Evolutionary conservation across 1,140 invertebrate species (phyloP), one percentile per base, ranked within the genome.

Genomic region (Oppia nitens): DNA sequence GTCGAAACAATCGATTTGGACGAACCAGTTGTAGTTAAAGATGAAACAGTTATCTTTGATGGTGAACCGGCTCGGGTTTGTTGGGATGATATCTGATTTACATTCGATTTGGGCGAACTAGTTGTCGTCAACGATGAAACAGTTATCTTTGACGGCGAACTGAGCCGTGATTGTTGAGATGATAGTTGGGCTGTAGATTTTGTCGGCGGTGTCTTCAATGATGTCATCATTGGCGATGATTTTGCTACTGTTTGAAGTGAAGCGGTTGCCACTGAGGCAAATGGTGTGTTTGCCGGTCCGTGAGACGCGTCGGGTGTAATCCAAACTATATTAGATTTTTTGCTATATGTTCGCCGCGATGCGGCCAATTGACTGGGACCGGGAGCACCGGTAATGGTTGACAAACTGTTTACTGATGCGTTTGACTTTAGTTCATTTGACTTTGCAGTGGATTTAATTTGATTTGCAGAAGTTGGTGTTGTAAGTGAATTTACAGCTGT

Each of bases 281-380:
- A 40, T 17, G 32, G 17, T 9, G 32, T 9, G 17, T 40, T 40
- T 9, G 32, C 17, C 17, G 32, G 6, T 40, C 32, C 32, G 6
- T 40, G 32, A 40, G 32, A 40, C 17, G 32, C 6, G 17, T 53
- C 57, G 1, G 57, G 57, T 40, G 51, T 59, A 6, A 59, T 12
- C 57, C 57, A 59, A 1, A 59, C 50, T 52, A 59, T 59, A 25
- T 56, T 56, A 9, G 27, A 52, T 27, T 53, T 59, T 23, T 53
- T 53, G 24, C 57, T 59, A 29, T 59, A 59, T 12, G 57, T 59
- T 25, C 57, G 48, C 12, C 51, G 17, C 9, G 57, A 59, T 11
- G 57, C 28, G 17, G 57, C 50, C 17, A 59, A 52, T 47, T 53
- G 57, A 59, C 51, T 59, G 2, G 28, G 50, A 25, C 29, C 50